A percentile compares a stretch with the other conserved stretches of the same genome.
phyloP scores from a whole-genome alignment of 2,888 invertebrate species.

The Elegia similella region DNA sequence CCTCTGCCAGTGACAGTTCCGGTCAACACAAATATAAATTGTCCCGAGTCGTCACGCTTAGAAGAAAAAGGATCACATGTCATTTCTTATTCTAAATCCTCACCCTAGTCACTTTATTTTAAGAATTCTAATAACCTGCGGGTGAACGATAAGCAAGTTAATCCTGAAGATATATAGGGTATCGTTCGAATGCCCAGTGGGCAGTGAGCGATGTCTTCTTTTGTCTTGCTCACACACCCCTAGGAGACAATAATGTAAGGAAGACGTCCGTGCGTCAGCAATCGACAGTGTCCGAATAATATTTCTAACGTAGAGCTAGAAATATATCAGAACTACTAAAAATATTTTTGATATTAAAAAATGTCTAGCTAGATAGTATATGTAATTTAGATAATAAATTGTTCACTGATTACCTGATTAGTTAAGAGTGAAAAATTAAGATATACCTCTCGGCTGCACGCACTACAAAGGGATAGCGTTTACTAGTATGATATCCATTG shows the following conservation, averaged over 20 bases:
- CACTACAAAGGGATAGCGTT: no score
- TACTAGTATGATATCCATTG: no score
- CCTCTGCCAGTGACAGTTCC: no score
- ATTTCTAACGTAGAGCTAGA: slow-evolving; percentile 29
- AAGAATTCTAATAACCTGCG: slow-evolving; percentile 26
- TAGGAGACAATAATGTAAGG: slow-evolving; percentile 62
- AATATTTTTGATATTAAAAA: not conserved
- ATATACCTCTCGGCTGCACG: no score
- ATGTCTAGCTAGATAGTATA: no score
- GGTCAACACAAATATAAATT: no score
- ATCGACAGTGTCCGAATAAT: slow-evolving; percentile 51
- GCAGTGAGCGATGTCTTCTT: slow-evolving; percentile 77
- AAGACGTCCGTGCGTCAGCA: slow-evolving; percentile 63
- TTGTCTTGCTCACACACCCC: slow-evolving; percentile 62
- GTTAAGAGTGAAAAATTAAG: no score
- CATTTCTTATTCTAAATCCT: not conserved
- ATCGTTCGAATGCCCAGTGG: slow-evolving; percentile 57
- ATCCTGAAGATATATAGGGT: slow-evolving; percentile 73
- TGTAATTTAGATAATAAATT: no score
- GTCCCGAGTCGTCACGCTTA: no score
- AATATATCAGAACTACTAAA: slow-evolving; percentile 1
- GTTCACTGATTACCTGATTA: no score
- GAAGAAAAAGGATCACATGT: not conserved
- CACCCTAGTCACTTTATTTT: slow-evolving; percentile 14
- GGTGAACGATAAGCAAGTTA: slow-evolving; percentile 72